Evolutionary conservation across 92 coral and sea anemone genomes (phyloP).

Genomic region (Phenganax marumi): DNA sequence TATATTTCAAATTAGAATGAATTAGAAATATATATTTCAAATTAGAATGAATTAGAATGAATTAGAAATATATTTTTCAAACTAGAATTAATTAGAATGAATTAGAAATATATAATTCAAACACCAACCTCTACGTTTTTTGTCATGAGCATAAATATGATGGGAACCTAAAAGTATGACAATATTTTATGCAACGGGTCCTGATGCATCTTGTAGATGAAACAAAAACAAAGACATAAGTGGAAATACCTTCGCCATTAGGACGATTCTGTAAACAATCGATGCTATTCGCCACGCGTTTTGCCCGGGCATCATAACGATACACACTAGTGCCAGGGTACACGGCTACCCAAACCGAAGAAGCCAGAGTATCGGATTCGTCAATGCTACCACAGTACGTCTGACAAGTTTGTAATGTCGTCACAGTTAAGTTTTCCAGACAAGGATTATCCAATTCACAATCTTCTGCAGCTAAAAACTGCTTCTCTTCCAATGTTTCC

Average conservation of each 20-base stretch:
- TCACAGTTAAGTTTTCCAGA: conserved; percentile 80
- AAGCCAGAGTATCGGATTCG: conserved; percentile 61
- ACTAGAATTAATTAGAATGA: no score
- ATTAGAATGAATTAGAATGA: no score
- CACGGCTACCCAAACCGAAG: conserved; percentile 92
- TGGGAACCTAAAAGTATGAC: conserved; percentile 41
- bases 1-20: no score
- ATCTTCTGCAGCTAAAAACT: conserved; percentile 82
- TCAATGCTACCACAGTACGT: conserved; percentile 63
- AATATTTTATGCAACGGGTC: background rate
- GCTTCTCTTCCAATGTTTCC: conserved; percentile 69
- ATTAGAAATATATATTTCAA: no score
- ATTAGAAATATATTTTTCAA: no score
- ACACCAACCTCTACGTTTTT: conserved; percentile 38
- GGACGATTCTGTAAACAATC: conserved; percentile 90
- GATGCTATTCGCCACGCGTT: conserved; percentile 80
- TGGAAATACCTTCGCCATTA: conserved; percentile 69
- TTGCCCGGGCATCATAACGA: conserved; percentile 94
- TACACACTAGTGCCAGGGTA: conserved; percentile 96
- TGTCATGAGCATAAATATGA: conserved; percentile 42
- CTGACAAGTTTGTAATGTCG: conserved; percentile 84
- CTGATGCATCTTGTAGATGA: no score
- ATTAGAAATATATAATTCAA: background rate
- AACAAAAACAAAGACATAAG: background rate
- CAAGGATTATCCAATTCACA: conserved; percentile 70